phyloP scores from a whole-genome alignment of 2,888 invertebrate species.

The Acanthopleura granulata region DNA sequence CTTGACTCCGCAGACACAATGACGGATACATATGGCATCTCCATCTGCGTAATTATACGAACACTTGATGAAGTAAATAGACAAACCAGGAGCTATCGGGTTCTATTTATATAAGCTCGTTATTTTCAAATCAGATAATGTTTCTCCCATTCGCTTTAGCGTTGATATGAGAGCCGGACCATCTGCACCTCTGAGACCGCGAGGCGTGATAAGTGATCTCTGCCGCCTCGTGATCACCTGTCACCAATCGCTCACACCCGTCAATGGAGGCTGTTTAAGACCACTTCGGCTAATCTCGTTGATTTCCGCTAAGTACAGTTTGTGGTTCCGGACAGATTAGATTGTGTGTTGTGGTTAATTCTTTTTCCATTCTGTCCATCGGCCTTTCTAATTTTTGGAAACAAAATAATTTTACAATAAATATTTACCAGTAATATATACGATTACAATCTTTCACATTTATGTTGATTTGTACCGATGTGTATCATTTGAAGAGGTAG shows the following conservation, averaged over 20 bases:
- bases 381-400: too few species aligned
- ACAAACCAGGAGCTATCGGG: background rate
- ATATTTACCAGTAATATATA: too few species aligned
- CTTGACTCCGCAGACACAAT: background rate
- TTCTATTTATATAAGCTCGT: constrained; percentile 14
- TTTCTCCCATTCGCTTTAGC: constrained; percentile 7
- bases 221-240: background rate
- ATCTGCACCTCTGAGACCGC: background rate
- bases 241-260: background rate
- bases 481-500: too few species aligned
- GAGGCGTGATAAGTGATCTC: background rate
- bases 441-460: too few species aligned
- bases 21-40: background rate
- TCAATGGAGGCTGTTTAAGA: background rate
- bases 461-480: too few species aligned
- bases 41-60: background rate
- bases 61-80: constrained; percentile 11
- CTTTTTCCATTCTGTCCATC: too few species aligned
- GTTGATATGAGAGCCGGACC: constrained; percentile 6
- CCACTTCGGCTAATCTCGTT: background rate
- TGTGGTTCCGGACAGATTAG: too few species aligned
- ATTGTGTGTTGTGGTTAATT: too few species aligned
- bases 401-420: too few species aligned
- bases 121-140: constrained; percentile 20
- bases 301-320: background rate